Conservation (phyloP, 23 tunicate genomes). For the Oikopleura dioica region DNA sequence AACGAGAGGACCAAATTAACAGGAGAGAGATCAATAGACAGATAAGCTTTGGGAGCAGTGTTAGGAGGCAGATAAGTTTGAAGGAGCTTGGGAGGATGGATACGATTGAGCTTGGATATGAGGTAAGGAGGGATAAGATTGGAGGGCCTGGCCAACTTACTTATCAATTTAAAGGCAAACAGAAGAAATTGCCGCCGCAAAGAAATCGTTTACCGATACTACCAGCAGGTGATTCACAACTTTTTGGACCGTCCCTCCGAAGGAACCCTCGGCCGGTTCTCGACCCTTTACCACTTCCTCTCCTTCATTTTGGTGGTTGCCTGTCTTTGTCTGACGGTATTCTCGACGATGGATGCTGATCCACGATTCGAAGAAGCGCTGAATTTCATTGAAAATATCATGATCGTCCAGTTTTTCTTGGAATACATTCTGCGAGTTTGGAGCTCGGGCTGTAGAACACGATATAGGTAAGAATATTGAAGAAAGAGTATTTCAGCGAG, state of each 20-base stretch:
- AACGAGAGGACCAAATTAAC: no score
- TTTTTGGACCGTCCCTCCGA: conserved; percentile 5
- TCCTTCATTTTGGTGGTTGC: not conserved
- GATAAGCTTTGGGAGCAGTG: no score
- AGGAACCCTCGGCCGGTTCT: not conserved
- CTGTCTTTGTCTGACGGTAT: not conserved
- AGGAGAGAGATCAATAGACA: no score
- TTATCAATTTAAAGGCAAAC: no score
- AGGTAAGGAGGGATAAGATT: no score
- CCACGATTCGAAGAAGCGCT: not conserved
- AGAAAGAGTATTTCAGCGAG: no score
- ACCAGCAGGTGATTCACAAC: not conserved
- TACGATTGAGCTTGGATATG: no score
- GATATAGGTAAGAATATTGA: no score
- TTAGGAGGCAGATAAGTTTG: no score
- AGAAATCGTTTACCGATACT: not conserved
- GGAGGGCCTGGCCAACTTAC: no score
- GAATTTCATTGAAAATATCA: not conserved
- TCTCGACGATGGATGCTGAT: conserved; percentile 1
- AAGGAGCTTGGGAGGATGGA: no score
- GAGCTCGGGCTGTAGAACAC: not conserved
- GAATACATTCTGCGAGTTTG: conserved; percentile 4
- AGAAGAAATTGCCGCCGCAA: no score
- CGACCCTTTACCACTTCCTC: not conserved
- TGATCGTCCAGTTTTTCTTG: not conserved